Conservation (phyloP, 2,888 invertebrate species). For the Rhimphoctona megacephalus region DNA sequence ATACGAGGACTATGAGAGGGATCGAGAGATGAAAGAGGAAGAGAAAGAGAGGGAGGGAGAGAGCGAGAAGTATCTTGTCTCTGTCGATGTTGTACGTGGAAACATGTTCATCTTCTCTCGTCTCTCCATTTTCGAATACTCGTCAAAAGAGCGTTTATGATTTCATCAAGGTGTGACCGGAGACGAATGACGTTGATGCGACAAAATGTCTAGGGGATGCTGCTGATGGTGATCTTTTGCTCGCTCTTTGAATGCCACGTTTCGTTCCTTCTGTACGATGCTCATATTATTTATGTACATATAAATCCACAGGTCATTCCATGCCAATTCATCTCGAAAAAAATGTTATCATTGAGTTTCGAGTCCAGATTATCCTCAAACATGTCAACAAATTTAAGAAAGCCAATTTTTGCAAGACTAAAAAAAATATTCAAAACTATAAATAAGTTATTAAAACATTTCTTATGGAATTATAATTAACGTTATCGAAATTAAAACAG, state of each 20-base stretch:
- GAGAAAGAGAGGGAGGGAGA: neutral
- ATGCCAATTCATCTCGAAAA: neutral
- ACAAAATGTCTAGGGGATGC: slow-evolving; percentile 68
- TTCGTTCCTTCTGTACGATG: slow-evolving; percentile 39
- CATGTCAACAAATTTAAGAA: no score
- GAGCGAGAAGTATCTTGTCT: neutral
- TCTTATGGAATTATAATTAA: no score
- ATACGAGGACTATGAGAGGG: neutral
- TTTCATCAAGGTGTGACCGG: slow-evolving; percentile 76
- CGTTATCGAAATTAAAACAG: no score
- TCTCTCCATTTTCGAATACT: neutral
- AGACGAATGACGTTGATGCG: slow-evolving; percentile 77
- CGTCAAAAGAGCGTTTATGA: slow-evolving; percentile 68
- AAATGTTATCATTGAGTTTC: neutral
- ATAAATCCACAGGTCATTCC: neutral
- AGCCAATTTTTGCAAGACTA: no score
- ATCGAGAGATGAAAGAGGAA: neutral
- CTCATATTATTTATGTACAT: slow-evolving; percentile 10
- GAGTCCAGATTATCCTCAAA: neutral
- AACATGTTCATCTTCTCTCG: slow-evolving; percentile 17
- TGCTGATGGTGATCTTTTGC: slow-evolving; percentile 57
- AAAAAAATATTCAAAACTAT: no score
- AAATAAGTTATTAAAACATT: no score
- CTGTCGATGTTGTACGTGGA: slow-evolving; percentile 25
- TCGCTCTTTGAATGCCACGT: slow-evolving; percentile 55